These are phyloP conservation scores for Ellobius talpinus DNA, from an alignment of 2,113 vertebrate genomes.

Conservation along the genomic window DNA sequence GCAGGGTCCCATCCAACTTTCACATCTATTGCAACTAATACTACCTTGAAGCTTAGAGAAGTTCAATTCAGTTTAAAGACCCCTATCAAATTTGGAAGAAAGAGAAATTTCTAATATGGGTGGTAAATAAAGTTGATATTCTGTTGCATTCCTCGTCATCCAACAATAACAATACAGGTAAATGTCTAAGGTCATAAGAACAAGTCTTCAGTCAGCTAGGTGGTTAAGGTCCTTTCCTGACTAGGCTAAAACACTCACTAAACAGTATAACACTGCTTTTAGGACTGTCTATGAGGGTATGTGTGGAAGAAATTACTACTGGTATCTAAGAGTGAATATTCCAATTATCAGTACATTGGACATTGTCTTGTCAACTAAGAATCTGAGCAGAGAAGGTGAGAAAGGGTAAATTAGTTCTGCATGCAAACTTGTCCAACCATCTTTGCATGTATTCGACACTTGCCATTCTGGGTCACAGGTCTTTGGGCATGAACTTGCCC, in stretches of 20 bases:
- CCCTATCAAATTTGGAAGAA: conserved; percentile 1
- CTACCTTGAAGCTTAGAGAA: background rate
- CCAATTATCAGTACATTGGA: background rate
- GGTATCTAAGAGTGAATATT: background rate
- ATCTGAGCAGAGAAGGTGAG: background rate
- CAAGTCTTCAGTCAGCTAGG: background rate
- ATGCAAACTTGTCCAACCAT: fast-evolving
- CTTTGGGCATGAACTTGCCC: background rate
- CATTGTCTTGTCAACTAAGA: background rate
- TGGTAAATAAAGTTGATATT: background rate
- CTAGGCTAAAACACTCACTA: background rate
- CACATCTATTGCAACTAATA: background rate
- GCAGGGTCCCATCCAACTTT: background rate
- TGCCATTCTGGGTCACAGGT: background rate
- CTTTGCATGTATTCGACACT: background rate
- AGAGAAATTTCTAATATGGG: background rate
- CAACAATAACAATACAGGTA: background rate
- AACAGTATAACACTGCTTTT: background rate
- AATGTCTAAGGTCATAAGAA: background rate
- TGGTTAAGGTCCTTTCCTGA: background rate
- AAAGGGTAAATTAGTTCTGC: background rate
- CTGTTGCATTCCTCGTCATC: background rate
- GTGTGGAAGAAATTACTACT: background rate
- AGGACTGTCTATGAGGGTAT: too few relatives aligned
- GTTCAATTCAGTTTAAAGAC: background rate